Evolutionary conservation across 2,888 invertebrate genomes (phyloP), one percentile per base, ranked within the genome.

Genomic region (Gasteruption jaculator): DNA sequence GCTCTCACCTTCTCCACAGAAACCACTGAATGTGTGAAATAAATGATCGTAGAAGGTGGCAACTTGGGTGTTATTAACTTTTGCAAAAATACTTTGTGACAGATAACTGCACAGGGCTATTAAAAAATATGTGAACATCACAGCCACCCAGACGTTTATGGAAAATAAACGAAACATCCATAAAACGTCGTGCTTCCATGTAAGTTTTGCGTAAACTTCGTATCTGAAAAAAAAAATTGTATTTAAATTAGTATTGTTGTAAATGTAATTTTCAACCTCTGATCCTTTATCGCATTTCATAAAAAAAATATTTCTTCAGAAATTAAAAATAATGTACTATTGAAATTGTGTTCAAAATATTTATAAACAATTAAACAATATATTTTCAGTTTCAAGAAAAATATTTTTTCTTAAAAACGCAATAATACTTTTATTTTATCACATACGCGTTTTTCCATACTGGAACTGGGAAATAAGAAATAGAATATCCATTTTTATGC

Each of bases 101-200:
- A 48, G 3, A 15, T 50, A 50, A 16, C 45, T 48, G 10, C 49
- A 45, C 4, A 47, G 1, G 32, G 45, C 47, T 4, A 59, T 15
- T 8, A 48, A 2, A 2, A 53, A 1, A 7, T 56, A 40, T 4
- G 40, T 48, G 0, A 30, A 3, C 6, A 53, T 15, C 16, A 49
- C 35, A 5, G 46, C 37, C 20, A 24, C 38, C 57, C 57, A 57
- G 7, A 52, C 43, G 25, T 36, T 25, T 29, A 7, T 14, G 10
- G 59, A 46, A 16, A 54, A 60, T 24, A 60, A 16, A 20, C 49
- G 32, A n/a, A 54, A 5, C 50, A 60, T 50, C 60, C 59, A 60
- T 3, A 38, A 36, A 4, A 25, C 16, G 10, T 45, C 7, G 12
- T 47, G 29, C 11, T 18, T 12, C 15, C 40, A 18, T 29, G 42